These are phyloP conservation scores for Melipona bicolor DNA, from an alignment of 2,888 invertebrate genomes.

Conservation along the genomic window DNA sequence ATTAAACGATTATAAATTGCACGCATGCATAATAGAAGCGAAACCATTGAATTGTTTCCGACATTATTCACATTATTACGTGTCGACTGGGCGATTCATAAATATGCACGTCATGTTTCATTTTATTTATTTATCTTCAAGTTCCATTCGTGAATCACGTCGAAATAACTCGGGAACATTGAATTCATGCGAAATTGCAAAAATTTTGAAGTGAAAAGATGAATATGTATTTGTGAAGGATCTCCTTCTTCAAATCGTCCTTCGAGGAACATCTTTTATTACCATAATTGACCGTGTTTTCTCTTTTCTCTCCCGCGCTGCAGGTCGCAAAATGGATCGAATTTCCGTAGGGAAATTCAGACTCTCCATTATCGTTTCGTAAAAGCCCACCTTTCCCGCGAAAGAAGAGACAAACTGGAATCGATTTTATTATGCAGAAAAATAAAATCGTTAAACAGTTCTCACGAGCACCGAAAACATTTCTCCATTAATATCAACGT, in stretches of 20 bases:
- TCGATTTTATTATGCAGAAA: conserved; percentile 17
- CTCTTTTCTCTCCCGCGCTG: not conserved
- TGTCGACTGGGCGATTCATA: not conserved
- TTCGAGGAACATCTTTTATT: not conserved
- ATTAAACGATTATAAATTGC: too few species aligned
- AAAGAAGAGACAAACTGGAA: conserved; percentile 15
- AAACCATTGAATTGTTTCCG: not conserved
- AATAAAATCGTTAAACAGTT: conserved; percentile 1
- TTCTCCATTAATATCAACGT: too few species aligned
- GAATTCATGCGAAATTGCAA: too few species aligned
- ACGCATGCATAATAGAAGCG: not conserved
- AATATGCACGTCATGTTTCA: not conserved
- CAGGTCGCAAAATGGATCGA: not conserved
- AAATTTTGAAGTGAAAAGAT: too few species aligned
- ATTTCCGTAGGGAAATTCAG: not conserved
- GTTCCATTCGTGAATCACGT: not conserved
- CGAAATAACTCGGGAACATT: too few species aligned
- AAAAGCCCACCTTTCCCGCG: not conserved
- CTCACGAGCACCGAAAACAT: too few species aligned
- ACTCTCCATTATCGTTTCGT: conserved; percentile 2
- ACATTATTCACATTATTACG: too few species aligned
- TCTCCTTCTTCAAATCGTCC: too few species aligned
- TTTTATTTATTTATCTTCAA: not conserved
- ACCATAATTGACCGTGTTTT: not conserved
- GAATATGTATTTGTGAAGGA: too few species aligned